A percentile compares a stretch with the other conserved stretches of the same genome.
phyloP scores from a whole-genome alignment of 2,113 vertebrate species.

The Copsychus sechellarum region DNA sequence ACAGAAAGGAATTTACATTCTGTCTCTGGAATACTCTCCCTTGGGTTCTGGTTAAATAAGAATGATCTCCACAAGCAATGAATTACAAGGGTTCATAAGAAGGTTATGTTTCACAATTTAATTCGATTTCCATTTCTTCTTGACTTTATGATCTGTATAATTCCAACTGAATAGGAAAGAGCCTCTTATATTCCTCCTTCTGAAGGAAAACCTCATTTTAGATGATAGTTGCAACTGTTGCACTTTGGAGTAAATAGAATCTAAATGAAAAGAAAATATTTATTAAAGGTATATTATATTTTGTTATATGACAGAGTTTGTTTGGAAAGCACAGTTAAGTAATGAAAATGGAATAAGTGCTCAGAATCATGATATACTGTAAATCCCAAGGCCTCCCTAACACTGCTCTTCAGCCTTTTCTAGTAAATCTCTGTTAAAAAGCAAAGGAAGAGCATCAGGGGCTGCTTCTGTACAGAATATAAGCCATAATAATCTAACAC shows the following conservation, averaged over 20 bases:
- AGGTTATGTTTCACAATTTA: constrained; percentile 41
- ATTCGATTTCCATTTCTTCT: constrained; percentile 38
- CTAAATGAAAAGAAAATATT: background rate
- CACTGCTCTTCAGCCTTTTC: background rate
- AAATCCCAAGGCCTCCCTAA: background rate
- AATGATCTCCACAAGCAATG: constrained; percentile 4
- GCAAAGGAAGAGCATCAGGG: background rate
- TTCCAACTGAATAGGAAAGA: background rate
- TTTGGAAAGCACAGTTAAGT: background rate
- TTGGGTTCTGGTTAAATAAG: constrained; percentile 49
- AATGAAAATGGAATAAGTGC: background rate
- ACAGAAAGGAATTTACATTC: background rate
- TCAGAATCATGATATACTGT: background rate
- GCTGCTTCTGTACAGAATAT: background rate
- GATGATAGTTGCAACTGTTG: background rate
- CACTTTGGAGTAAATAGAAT: background rate
- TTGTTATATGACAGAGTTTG: background rate
- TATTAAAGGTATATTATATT: background rate
- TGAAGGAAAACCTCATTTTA: background rate
- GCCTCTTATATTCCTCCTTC: background rate
- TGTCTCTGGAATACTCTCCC: background rate
- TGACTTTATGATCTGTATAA: background rate
- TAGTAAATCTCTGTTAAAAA: constrained; percentile 39
- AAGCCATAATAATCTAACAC: constrained; percentile 3
- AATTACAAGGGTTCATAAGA: constrained; percentile 59